Conservation (phyloP, 2,888 invertebrate species). For the Girardia tigrina region DNA sequence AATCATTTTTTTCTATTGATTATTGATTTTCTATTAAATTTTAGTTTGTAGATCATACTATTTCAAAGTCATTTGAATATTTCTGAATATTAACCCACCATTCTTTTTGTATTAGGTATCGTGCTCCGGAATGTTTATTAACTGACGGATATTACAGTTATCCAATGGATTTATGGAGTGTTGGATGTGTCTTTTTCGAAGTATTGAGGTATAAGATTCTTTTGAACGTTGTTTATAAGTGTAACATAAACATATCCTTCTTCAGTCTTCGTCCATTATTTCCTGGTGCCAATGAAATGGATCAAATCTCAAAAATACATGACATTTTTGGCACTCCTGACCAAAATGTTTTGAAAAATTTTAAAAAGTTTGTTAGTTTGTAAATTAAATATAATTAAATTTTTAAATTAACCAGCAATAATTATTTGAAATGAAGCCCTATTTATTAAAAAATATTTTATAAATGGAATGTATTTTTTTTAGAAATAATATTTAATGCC, state of each 20-base stretch:
- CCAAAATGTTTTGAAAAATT: slow-evolving; percentile 44
- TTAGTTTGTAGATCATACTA: too few species aligned
- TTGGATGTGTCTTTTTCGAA: slow-evolving; percentile 61
- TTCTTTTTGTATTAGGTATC: too few species aligned
- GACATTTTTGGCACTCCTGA: slow-evolving; percentile 56
- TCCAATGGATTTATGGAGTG: slow-evolving; percentile 64
- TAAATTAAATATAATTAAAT: neutral
- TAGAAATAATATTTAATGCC: too few species aligned
- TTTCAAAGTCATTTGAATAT: too few species aligned
- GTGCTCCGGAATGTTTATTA: slow-evolving; percentile 60
- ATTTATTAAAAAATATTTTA: too few species aligned
- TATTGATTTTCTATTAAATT: too few species aligned
- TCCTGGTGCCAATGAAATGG: slow-evolving; percentile 61
- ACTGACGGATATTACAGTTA: slow-evolving; percentile 59
- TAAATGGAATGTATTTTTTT: too few species aligned
- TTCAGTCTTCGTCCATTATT: slow-evolving; percentile 59
- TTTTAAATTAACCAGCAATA: too few species aligned
- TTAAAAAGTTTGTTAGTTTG: slow-evolving; percentile 44
- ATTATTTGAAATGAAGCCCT: too few species aligned
- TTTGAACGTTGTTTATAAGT: neutral
- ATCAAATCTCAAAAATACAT: slow-evolving; percentile 61
- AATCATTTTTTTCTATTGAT: too few species aligned
- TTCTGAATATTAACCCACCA: too few species aligned
- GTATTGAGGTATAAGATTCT: slow-evolving; percentile 56
- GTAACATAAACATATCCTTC: slow-evolving; percentile 29